These are phyloP conservation scores for Limnothrissa miodon DNA, from an alignment of 2,113 vertebrate genomes.

Conservation along the genomic window DNA sequence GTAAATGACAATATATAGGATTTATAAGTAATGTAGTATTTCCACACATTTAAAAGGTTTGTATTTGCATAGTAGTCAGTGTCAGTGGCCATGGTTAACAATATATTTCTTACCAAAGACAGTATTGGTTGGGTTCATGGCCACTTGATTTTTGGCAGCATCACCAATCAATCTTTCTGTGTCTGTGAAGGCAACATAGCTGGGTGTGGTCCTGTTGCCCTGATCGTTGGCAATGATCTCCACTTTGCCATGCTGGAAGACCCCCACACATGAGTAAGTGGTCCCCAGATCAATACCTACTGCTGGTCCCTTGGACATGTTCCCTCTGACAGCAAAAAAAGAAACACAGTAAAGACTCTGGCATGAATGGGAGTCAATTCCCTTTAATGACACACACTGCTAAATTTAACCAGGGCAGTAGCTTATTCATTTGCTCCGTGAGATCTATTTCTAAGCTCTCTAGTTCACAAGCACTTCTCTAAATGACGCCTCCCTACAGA, in stretches of 20 bases:
- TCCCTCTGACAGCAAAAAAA: conserved; percentile 32
- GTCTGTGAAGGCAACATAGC: conserved; percentile 73
- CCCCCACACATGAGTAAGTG: conserved; percentile 92
- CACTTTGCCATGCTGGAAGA: conserved; percentile 93
- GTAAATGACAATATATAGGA: too few relatives aligned
- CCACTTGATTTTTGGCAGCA: conserved; percentile 73
- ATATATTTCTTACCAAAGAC: conserved; percentile 63
- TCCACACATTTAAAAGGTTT: not conserved
- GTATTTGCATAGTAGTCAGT: not conserved
- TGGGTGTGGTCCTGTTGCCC: conserved; percentile 73
- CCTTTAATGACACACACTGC: not conserved
- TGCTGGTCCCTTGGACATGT: conserved; percentile 86
- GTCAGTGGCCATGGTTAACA: not conserved
- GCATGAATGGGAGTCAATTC: not conserved
- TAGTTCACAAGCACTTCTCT: not conserved
- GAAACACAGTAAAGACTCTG: not conserved
- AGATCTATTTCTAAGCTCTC: not conserved
- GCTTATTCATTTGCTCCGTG: not conserved
- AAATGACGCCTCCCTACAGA: not conserved
- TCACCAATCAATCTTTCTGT: conserved; percentile 69
- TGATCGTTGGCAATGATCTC: conserved; percentile 94
- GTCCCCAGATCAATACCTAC: conserved; percentile 92
- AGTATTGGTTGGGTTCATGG: conserved; percentile 75
- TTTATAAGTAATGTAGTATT: too few relatives aligned
- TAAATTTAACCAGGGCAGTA: not conserved